Evolutionary conservation across 2,797 vertebrate species (phyloP), one percentile per base, ranked within the genome.

Genomic region (Neostethus bicornis): DNA sequence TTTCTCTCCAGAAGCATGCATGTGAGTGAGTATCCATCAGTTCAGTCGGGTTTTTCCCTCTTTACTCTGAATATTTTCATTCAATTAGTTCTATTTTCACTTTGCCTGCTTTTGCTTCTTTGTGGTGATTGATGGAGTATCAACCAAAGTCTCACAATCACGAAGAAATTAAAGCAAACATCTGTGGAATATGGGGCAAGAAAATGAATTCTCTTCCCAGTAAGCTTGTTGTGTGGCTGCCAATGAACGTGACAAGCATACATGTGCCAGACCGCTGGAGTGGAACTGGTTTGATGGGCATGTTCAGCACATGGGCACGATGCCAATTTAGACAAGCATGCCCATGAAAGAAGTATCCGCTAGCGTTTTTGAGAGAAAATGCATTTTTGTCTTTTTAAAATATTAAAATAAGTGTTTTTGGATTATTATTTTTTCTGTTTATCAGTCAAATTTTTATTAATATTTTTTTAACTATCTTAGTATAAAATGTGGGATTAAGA

Each of bases 261-360:
- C 82, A 73, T 81, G 85, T 80, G 75, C 70, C 70, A 78, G 83
- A 66, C 70, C 70, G 53, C 23, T 77, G 75, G 83, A 83, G 81
- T 87, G 87, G 85, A 87, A 86, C 85, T 71, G 46, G 66, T 86
- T 88, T 87, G 90, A 90, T 85, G 89, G 89, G 73, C 87, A 87
- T 86, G 83, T 85, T 90, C 83, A 81, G 81, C 88, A 87, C 77
- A 77, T 71, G 83, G 87, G 85, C 87, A 87, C 29, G 75, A 87
- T 91, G 85, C 89, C 88, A 92, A 87, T 89, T 90, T 91, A 88
- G 87, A 90, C 89, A 87, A 88, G 85, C 83, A 60, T 76, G 68
- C 74, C 83, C 68, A 75, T 75, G 65, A 70, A 77, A 76, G 58
- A 63, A 77, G 60, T 54, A 60, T 69, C 54, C 23, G 51, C 53